Evolutionary conservation across 2,797 vertebrate genomes (phyloP), one percentile per base, ranked within the genome.

Genomic region (Rhinogobio ventralis): DNA sequence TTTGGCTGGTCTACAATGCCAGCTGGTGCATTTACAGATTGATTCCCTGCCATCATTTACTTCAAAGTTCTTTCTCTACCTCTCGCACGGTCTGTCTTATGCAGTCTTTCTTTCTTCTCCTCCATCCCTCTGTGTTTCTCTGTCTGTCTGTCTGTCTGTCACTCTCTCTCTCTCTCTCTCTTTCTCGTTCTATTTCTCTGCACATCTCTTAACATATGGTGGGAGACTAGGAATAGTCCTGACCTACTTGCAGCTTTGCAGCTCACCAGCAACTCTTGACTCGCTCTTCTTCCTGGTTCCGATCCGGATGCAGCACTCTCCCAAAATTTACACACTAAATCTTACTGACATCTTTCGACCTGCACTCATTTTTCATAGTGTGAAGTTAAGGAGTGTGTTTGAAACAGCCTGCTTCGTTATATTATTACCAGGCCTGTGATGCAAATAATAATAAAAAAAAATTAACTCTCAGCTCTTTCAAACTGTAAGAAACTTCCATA

Each of bases 181-280:
- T 81, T 15, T 75, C 57, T 78, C 25, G n/a, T 66, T 68, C 62
- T 76, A 14, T 79, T 57, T 85, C 42, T 67, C 25, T 82, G 84
- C 90, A 82, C 88, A 91, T 86, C 89, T 92, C 91, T 91, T 90
- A 93, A 89, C 93, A 94, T 92, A 91, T 93, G 92, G 91, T 91
- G 81, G 79, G 85, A 91, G 87, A 92, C 90, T 92, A 95, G 91
- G 90, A 95, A 94, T 93, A 94, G 91, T 93, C 91, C 88, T 95
- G 94, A 94, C 94, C 95, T 93, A 95, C 90, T 95, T 95, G 92
- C 89, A 93, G 90, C 86, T 91, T 87, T 90, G 88, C 89, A 91
- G 87, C 92, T 92, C 85, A 86, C 88, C 89, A 91, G 87, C 87
- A 91, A 91, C 90, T 92, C 91, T 85, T 89, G 39, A 89, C 89